phyloP scores from a whole-genome alignment of 2,888 invertebrate genomes.

The Phymatocera aterrima region DNA sequence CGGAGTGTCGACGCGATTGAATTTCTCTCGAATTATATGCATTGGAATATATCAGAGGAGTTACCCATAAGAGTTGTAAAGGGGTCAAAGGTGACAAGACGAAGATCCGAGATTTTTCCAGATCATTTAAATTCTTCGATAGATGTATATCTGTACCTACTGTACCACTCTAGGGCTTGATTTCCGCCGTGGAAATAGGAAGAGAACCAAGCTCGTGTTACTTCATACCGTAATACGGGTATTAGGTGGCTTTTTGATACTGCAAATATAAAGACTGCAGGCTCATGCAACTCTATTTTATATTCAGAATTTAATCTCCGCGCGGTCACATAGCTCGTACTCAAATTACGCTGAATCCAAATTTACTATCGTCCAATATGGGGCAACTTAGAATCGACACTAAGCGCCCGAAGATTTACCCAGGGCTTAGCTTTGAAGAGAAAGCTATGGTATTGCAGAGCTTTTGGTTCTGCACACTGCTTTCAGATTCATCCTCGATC shows the following conservation, averaged over 20 bases:
- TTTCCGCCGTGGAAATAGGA: no score
- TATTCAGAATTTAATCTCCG: constrained; percentile 1
- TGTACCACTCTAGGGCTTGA: no score
- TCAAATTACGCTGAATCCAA: constrained; percentile 17
- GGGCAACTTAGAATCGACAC: constrained; percentile 21
- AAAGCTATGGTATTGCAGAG: neutral
- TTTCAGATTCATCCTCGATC: constrained; percentile 1
- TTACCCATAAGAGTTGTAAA: neutral
- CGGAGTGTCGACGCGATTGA: neutral
- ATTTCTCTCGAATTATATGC: constrained; percentile 8
- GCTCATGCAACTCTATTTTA: no score
- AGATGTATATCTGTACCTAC: neutral
- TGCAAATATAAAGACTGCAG: neutral
- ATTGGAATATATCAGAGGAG: constrained; percentile 10
- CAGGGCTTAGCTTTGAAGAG: constrained; percentile 5
- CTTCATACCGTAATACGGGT: no score
- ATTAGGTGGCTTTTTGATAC: no score
- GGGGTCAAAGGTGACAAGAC: neutral
- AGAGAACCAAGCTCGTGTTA: no score
- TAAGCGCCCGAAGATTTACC: constrained; percentile 9
- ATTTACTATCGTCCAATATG: constrained; percentile 13
- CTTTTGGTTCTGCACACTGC: constrained; percentile 8
- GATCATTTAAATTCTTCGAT: neutral
- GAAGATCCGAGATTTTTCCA: neutral
- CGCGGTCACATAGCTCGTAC: neutral